Percentiles rank a stretch among this genome's conserved stretches.
Evolutionary conservation across 2,113 vertebrate genomes (phyloP).

Genomic region (Paedocypris sp.): DNA sequence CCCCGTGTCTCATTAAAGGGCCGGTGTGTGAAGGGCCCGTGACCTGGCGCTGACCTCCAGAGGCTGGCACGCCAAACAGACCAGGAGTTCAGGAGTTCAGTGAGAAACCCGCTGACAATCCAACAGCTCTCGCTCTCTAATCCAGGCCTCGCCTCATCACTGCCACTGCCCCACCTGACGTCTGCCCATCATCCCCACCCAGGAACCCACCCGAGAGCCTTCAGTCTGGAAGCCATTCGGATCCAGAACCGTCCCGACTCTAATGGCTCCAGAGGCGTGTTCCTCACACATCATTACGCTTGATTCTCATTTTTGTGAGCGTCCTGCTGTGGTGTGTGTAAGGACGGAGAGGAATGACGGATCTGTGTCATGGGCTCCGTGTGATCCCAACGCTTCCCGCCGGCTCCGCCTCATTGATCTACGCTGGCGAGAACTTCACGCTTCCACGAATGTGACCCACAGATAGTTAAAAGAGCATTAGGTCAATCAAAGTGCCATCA

Average conservation of each 20-base stretch:
- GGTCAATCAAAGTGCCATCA: conserved; percentile 36
- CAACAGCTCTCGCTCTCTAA: conserved; percentile 29
- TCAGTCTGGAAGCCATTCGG: not conserved
- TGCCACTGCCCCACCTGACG: conserved; percentile 9
- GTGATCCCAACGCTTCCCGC: no score
- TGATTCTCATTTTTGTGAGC: conserved; percentile 10
- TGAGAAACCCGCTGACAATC: conserved; percentile 27
- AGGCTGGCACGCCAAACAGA: conserved; percentile 45
- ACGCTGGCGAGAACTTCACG: conserved; percentile 17
- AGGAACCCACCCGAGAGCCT: not conserved
- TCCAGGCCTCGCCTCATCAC: conserved; percentile 39
- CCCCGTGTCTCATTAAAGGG: conserved; percentile 50
- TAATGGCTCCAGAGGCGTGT: not conserved
- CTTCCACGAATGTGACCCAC: conserved; percentile 11
- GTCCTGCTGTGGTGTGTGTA: conserved; percentile 1
- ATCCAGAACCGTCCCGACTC: conserved; percentile 2
- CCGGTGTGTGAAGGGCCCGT: conserved; percentile 23
- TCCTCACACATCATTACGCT: conserved; percentile 21
- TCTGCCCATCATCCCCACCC: not conserved
- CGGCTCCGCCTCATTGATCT: not conserved
- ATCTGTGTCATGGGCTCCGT: not conserved
- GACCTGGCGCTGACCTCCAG: conserved; percentile 47
- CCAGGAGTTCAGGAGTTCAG: conserved; percentile 50
- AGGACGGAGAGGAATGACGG: not conserved
- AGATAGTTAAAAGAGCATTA: conserved; percentile 29